These are phyloP conservation scores for Hyalella azteca DNA, from an alignment of 2,888 invertebrate genomes.

Conservation along the genomic window DNA sequence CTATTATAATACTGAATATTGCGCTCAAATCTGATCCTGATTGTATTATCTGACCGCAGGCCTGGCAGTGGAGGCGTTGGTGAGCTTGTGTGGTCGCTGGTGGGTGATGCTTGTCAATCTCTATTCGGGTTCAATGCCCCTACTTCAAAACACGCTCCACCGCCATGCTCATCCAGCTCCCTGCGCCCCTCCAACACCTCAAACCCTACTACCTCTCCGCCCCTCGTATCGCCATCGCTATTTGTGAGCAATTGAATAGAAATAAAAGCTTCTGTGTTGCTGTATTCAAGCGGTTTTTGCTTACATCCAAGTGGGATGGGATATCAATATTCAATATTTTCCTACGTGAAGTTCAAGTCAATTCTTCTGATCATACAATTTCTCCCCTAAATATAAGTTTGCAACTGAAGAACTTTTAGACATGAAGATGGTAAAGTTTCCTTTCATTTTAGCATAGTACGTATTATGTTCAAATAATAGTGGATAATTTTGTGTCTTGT, in stretches of 20 bases:
- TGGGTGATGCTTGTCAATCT: conserved; percentile 25
- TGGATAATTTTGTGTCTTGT: too few relatives aligned
- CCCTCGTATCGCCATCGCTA: background rate
- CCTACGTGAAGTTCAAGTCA: background rate
- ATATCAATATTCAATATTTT: too few relatives aligned
- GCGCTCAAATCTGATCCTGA: too few relatives aligned
- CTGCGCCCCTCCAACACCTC: background rate
- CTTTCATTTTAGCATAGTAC: too few relatives aligned
- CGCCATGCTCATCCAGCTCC: background rate
- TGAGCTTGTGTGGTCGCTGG: conserved; percentile 22
- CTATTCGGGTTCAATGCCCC: conserved; percentile 19
- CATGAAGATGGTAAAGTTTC: too few relatives aligned
- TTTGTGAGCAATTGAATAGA: too few relatives aligned
- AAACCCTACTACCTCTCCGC: background rate
- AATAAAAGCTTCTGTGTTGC: background rate
- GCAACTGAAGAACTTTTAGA: too few relatives aligned
- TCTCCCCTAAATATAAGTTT: background rate
- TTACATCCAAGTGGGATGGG: background rate
- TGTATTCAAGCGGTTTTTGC: background rate
- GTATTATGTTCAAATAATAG: too few relatives aligned
- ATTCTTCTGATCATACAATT: background rate
- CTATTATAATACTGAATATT: too few relatives aligned
- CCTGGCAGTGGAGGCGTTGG: background rate
- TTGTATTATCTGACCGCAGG: background rate
- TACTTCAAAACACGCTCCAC: background rate